Base-by-base conservation (phyloP, 2,113 vertebrate species). In the Strix aluco region DNA sequence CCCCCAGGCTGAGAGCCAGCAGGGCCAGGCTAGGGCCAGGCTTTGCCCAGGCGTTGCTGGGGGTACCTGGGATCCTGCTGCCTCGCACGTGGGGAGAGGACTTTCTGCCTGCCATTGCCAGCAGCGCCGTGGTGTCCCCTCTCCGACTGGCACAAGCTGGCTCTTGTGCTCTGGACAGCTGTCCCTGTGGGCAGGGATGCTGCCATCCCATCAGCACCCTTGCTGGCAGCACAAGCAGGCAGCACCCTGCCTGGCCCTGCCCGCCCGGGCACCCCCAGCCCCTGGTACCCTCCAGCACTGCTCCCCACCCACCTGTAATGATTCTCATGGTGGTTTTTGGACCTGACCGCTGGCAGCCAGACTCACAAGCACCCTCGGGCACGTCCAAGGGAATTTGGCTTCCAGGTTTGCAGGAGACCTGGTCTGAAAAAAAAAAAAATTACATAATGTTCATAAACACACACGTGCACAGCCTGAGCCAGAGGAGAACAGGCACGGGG, bases 21-120 rank as follows among this genome's bases (percentile, higher is more conserved):
- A 0, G 17, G 4, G 17, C 25, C 10, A 18, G 34, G 57, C 52
- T 49, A 0, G 17, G 4, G 17, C 25, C 10, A 18, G 34, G 57
- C 52, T 49, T 58, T 69, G n/a, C 78, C 34, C 3, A 1, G 23
- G 42, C 4, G 1, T 23, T 11, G 25, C 63, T 36, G 19, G 42
- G 55, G 32, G 21, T 44, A 63, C 51, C 42, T 15, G 26, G 72
- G 9, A 30, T 69, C 42, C 59, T 38, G 2, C 34, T 22, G 47
- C 55, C 61, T 42, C 32, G 27, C 25, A 1, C 8, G 3, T 22
- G 40, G 49, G 44, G 67, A 51, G 27, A 78, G 42, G 69, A 40
- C 42, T 42, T 79, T 46, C 55, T 52, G 55, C 59, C 44, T 13
- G 25, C 70, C 15, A 3, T 21, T 44, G n/a, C 47, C 47, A 69